Base-by-base conservation (phyloP, 1,140 invertebrate species). In the Ceratosolen fusciceps region DNA sequence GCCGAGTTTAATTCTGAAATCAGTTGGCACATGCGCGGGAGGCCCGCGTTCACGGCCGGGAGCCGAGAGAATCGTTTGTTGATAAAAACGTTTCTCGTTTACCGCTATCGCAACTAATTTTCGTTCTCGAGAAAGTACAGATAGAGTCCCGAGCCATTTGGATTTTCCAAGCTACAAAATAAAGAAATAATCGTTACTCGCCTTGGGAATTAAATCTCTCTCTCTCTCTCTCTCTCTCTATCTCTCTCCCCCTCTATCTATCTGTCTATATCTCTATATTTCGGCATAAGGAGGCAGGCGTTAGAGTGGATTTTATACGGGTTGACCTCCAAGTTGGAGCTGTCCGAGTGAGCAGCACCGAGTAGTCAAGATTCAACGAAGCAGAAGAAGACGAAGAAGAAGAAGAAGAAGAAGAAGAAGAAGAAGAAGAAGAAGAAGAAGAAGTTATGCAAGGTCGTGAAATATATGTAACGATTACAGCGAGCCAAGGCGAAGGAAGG, bases 81-180 rank as follows among this genome's bases (percentile, higher is more conserved):
- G 60, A 65, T 65, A 65, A 65, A 65, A 65, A 65, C 60, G 60
- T 65, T 65, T 65, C 60, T 65, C 60, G 60, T 31, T 65, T 65
- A 65, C 31, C 31, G 34, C 60, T 65, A 65, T 65, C 60, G 60
- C 60, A 9, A 65, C 31, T 65, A 65, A 65, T 34, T 65, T 65
- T 65, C 31, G 16, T 65, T 65, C 60, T 37, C 37, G 34, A 65
- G 31, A 65, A 37, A 65, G 60, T 37, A 65, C 14, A 65, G 31
- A 9, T 19, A 37, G 29, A 31, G 14, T n/a, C n/a, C n/a, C n/a
- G n/a, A n/a, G n/a, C n/a, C n/a, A n/a, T n/a, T 65, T 37, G 12
- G 19, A 37, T 37, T 65, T 65, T 37, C 14, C n/a, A 37, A 65
- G 31, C 8, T 65, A 65, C 8, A 14, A n/a, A 37, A 37, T 65